Evolutionary conservation across 2,113 vertebrate genomes (phyloP).

Genomic region (Equus quagga): DNA sequence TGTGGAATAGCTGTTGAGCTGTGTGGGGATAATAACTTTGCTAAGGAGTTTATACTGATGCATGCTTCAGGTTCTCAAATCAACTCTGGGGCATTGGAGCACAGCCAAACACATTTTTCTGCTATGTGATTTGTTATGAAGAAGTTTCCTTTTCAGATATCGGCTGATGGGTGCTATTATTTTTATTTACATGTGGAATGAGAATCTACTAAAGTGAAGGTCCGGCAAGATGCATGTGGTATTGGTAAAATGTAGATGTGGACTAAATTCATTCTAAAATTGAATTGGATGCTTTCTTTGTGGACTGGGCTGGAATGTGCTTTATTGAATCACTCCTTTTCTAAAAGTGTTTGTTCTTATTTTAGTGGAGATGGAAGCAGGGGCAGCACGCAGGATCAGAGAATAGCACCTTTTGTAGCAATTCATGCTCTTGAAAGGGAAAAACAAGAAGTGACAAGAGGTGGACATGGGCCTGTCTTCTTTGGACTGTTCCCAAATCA

Average conservation of each 20-base stretch:
- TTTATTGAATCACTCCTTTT: neutral
- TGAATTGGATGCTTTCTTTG: neutral
- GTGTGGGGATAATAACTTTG: neutral
- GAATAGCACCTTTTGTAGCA: fast-evolving
- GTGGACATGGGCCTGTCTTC: neutral
- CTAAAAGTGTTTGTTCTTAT: neutral
- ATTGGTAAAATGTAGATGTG: neutral
- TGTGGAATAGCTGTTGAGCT: neutral
- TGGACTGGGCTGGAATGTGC: neutral
- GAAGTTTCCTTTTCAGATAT: neutral
- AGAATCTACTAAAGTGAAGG: neutral
- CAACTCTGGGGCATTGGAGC: neutral
- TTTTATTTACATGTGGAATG: conserved; percentile 70
- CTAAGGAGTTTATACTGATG: neutral
- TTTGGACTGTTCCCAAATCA: neutral
- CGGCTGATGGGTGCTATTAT: neutral
- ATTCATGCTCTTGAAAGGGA: neutral
- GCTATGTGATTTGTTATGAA: neutral
- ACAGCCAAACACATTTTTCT: conserved; percentile 8
- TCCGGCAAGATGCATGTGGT: neutral
- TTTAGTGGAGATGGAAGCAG: neutral
- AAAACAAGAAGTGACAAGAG: neutral
- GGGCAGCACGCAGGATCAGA: neutral
- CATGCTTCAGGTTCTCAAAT: neutral
- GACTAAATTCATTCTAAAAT: neutral